Percentiles rank a stretch among this genome's conserved stretches.
Evolutionary conservation across 2,797 vertebrate species (phyloP).

Genomic region (Presbytis comata): DNA sequence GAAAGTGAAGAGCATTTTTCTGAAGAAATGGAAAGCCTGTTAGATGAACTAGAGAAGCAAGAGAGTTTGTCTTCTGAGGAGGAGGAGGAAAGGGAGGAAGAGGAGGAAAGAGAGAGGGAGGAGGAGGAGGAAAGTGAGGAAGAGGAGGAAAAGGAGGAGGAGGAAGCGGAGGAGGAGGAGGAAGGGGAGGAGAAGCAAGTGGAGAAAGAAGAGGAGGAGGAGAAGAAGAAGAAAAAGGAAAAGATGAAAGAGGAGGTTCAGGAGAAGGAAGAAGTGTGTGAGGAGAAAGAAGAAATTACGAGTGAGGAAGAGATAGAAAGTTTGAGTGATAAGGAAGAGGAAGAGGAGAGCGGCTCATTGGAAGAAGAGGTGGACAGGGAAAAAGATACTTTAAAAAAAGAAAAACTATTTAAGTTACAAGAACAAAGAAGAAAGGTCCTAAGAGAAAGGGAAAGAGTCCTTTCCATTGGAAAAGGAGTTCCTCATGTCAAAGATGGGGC

Average conservation of each 20-base stretch:
- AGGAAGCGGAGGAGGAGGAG: fast-evolving
- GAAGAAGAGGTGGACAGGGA: background rate
- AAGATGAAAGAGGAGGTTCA: background rate
- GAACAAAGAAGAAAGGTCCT: background rate
- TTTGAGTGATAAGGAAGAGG: background rate
- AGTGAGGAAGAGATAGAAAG: background rate
- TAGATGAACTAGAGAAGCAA: background rate
- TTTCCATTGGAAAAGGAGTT: background rate
- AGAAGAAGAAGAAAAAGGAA: background rate
- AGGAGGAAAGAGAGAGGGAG: fast-evolving
- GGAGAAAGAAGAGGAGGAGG: fast-evolving
- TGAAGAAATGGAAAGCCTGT: slow-evolving; percentile 23
- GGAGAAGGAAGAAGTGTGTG: background rate
- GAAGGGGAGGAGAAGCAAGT: fast-evolving
- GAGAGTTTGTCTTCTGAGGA: background rate
- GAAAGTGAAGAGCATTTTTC: slow-evolving; percentile 15
- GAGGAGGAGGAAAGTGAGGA: fast-evolving
- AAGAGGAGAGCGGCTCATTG: background rate
- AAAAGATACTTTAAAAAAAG: background rate
- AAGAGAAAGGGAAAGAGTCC: background rate
- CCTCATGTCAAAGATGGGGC: background rate
- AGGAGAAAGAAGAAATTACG: background rate
- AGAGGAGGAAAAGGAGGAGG: fast-evolving
- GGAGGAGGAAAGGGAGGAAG: fast-evolving
- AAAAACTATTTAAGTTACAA: background rate